phyloP scores from a whole-genome alignment of 2,113 vertebrate genomes.

The Bubo scandiacus region DNA sequence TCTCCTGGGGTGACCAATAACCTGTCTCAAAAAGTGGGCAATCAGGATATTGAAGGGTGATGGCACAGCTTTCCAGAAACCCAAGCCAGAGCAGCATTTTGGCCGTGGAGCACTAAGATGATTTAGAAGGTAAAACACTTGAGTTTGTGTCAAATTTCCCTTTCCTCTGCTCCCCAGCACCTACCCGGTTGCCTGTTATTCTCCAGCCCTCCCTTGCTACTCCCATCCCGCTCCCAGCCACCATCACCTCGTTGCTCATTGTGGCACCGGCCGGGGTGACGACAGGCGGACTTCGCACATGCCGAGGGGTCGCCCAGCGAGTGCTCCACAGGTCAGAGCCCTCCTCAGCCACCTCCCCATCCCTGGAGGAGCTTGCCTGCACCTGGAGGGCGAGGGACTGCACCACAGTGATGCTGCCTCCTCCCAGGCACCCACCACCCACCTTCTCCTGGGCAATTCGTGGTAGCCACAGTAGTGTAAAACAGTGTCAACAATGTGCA shows the following conservation, averaged over 20 bases:
- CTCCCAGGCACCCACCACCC: not conserved
- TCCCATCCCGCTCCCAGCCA: rapidly evolving
- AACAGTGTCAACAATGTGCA: rapidly evolving
- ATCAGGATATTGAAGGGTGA: not conserved
- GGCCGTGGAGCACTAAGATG: not conserved
- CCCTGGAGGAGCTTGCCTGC: not conserved
- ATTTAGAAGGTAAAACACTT: slow-evolving; percentile 52
- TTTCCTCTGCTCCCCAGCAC: not conserved
- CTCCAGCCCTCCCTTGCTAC: not conserved
- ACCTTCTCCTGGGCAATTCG: not conserved
- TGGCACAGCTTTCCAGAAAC: not conserved
- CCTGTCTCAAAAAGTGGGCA: not conserved
- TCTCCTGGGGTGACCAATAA: not conserved
- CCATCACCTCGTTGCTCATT: not conserved
- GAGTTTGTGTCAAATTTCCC: slow-evolving; percentile 9
- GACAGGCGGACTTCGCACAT: not conserved
- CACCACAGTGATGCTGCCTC: not conserved
- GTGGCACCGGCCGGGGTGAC: not conserved
- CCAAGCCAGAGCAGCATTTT: not conserved
- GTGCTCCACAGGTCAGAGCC: not conserved
- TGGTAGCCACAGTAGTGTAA: not conserved
- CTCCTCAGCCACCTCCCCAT: rapidly evolving
- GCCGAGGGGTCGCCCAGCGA: not conserved
- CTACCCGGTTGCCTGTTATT: not conserved
- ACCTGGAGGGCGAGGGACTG: not conserved